Percentiles rank a stretch among this genome's conserved stretches.
Evolutionary conservation across 2,797 vertebrate species (phyloP).

Genomic region (Todus mexicanus): DNA sequence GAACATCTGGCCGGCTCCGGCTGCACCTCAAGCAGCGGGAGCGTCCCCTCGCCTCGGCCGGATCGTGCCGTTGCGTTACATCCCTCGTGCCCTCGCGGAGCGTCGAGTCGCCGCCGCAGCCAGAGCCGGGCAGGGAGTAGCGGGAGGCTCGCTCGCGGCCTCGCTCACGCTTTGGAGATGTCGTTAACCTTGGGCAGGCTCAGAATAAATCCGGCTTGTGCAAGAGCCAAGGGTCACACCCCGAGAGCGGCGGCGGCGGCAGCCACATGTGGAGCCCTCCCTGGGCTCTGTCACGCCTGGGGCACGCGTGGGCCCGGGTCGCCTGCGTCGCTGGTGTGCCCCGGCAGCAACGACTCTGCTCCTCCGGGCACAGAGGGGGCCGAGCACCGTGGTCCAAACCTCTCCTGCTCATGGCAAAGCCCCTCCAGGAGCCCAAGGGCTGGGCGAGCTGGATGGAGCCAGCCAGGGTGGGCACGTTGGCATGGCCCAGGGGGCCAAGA

Average conservation of each 20-base stretch:
- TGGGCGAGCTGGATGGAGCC: neutral
- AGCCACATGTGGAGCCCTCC: neutral
- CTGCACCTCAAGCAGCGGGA: neutral
- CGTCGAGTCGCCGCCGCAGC: neutral
- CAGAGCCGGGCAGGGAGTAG: neutral
- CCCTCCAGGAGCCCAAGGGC: neutral
- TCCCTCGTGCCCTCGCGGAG: neutral
- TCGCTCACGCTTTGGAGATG: neutral
- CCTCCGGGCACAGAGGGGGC: accelerated
- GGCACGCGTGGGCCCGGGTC: too few species aligned
- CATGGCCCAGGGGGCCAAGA: neutral
- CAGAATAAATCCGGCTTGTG: neutral
- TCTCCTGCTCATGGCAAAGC: neutral
- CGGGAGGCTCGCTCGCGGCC: neutral
- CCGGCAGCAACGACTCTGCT: accelerated
- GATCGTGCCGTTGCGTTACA: accelerated
- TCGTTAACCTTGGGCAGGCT: neutral
- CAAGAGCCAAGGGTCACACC: neutral
- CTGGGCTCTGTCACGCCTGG: too few species aligned
- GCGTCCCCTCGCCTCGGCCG: neutral
- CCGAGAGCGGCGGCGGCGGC: neutral
- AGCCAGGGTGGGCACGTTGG: neutral
- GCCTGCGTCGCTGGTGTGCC: neutral
- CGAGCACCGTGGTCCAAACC: neutral
- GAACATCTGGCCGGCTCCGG: neutral